Evolutionary conservation across 1,140 invertebrate species (phyloP).

Genomic region (Bombus ignitus): DNA sequence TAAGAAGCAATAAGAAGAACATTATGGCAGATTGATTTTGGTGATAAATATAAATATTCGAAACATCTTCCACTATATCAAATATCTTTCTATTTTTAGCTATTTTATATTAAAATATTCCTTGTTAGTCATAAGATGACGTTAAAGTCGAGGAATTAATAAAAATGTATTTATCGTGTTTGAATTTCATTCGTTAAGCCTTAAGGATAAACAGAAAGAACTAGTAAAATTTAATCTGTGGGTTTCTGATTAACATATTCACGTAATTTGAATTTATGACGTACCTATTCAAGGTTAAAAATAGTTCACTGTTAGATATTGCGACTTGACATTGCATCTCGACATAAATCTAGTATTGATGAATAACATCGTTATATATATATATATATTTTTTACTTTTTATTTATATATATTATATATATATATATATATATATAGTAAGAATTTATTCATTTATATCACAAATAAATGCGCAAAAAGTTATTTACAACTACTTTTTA

Average conservation of each 20-base stretch:
- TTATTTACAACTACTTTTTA: neutral
- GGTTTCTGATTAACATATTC: neutral
- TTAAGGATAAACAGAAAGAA: neutral
- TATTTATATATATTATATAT: no score
- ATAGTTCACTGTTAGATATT: constrained; percentile 8
- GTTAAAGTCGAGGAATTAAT: no score
- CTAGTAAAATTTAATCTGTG: neutral
- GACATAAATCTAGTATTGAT: neutral
- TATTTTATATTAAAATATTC: no score
- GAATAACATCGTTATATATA: neutral
- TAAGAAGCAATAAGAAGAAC: neutral
- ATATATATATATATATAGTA: neutral
- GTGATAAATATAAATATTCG: no score
- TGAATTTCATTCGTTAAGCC: neutral
- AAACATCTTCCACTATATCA: no score
- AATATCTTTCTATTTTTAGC: no score
- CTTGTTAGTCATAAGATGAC: no score
- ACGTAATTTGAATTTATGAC: constrained; percentile 9
- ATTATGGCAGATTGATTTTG: no score
- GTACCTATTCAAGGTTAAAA: constrained; percentile 4
- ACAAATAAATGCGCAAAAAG: neutral
- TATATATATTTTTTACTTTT: no score
- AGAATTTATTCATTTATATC: neutral
- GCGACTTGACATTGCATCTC: neutral
- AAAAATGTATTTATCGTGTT: no score